These are phyloP conservation scores for Cryptotis parvus DNA, from an alignment of 2,113 vertebrate species.

Conservation along the genomic window DNA sequence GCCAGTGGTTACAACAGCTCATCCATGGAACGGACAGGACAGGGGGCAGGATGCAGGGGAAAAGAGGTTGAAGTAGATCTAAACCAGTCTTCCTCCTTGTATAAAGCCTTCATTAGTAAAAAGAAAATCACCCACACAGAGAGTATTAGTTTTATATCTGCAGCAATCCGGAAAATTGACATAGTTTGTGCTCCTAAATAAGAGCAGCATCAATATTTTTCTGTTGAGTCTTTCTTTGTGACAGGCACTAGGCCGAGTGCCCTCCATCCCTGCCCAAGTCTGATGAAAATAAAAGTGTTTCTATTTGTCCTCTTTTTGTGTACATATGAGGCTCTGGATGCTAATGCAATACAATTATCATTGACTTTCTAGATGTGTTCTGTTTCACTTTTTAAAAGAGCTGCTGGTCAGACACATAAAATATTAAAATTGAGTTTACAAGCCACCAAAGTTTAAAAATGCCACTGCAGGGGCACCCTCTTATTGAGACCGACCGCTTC, in stretches of 20 bases:
- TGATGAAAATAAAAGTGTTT: background rate
- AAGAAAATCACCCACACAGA: conserved; percentile 2
- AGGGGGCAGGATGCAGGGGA: too few species aligned
- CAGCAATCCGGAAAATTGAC: background rate
- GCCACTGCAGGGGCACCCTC: background rate
- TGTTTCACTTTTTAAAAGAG: background rate
- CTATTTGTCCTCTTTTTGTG: background rate
- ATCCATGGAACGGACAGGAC: too few species aligned
- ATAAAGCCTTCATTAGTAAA: background rate
- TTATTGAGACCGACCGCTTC: background rate
- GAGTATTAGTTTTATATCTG: conserved; percentile 37
- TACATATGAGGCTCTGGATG: background rate
- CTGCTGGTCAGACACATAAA: too few species aligned
- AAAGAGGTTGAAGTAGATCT: background rate
- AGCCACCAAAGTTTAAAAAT: background rate
- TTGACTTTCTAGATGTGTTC: background rate
- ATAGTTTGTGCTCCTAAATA: background rate
- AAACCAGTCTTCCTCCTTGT: too few species aligned
- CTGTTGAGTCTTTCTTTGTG: background rate
- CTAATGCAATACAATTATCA: conserved; percentile 2
- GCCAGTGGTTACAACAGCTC: too few species aligned
- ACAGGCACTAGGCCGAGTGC: background rate
- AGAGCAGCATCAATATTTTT: background rate
- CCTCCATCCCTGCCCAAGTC: background rate
- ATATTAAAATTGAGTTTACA: conserved; percentile 35